phyloP scores from a whole-genome alignment of 2,888 invertebrate species.

The Podabrus alpinus region DNA sequence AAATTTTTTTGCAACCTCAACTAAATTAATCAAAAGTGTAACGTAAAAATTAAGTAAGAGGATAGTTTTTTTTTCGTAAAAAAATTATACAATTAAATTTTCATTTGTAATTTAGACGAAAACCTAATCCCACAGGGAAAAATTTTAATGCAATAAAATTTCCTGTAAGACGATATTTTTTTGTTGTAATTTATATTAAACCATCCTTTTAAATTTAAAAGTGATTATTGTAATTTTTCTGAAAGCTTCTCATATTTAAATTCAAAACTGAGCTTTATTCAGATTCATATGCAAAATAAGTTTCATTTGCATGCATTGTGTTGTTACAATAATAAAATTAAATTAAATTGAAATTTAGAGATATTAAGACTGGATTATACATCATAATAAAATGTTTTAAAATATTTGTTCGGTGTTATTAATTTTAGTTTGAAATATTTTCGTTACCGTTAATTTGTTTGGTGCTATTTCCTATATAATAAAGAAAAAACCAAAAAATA shows the following conservation, averaged over 20 bases:
- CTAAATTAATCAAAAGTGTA: neutral
- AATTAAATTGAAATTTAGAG: constrained; percentile 13
- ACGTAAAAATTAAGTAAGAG: neutral
- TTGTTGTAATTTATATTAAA: neutral
- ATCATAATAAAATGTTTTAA: neutral
- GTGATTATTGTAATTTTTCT: constrained; percentile 21
- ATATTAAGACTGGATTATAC: neutral
- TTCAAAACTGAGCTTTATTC: constrained; percentile 12
- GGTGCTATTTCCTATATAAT: neutral
- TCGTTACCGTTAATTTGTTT: neutral
- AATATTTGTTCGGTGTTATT: neutral
- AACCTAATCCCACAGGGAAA: neutral
- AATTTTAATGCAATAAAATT: neutral
- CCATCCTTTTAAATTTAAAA: constrained; percentile 23
- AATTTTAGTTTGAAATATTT: neutral
- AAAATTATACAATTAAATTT: neutral
- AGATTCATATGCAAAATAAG: constrained; percentile 20
- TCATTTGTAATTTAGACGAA: neutral
- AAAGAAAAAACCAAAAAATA: neutral
- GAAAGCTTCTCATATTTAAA: constrained; percentile 13
- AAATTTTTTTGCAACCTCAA: neutral
- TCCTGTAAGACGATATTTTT: neutral
- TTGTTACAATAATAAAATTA: constrained; percentile 11
- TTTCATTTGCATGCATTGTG: constrained; percentile 16
- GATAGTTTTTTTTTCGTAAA: neutral